A percentile compares a stretch with the other conserved stretches of the same genome.
Conservation (phyloP, 2,888 invertebrate species). For the Euplagia quadripunctaria region DNA sequence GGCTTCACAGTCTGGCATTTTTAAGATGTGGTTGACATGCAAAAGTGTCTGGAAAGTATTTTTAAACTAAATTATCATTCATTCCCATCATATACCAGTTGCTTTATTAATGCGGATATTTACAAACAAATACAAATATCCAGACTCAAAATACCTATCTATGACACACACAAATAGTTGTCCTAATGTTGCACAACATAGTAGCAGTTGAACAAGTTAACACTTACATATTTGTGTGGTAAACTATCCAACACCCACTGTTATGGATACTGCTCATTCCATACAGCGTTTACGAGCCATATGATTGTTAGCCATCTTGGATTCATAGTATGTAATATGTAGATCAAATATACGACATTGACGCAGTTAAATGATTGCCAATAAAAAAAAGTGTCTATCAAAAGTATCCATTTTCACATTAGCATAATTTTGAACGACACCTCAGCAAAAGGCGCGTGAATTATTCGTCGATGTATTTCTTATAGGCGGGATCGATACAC, state of each 20-base stretch:
- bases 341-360: neutral
- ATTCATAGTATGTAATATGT: neutral
- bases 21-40: no score
- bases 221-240: neutral
- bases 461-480: slow-evolving; percentile 63
- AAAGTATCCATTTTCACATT: slow-evolving; percentile 30
- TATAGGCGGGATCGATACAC: slow-evolving; percentile 78
- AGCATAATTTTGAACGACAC: slow-evolving; percentile 43
- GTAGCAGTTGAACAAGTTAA: neutral
- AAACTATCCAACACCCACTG: neutral
- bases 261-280: neutral
- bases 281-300: neutral
- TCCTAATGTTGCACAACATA: neutral
- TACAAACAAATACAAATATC: neutral
- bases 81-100: no score
- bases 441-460: slow-evolving; percentile 27
- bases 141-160: neutral
- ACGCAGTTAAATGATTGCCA: slow-evolving; percentile 18
- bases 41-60: no score
- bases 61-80: no score
- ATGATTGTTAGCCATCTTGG: neutral
- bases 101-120: no score
- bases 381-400: slow-evolving; percentile 25
- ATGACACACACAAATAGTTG: neutral
- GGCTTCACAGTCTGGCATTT: no score